Evolutionary conservation across 2,888 invertebrate species (phyloP), one percentile per base, ranked within the genome.

Genomic region (Lasioglossum zephyrum): DNA sequence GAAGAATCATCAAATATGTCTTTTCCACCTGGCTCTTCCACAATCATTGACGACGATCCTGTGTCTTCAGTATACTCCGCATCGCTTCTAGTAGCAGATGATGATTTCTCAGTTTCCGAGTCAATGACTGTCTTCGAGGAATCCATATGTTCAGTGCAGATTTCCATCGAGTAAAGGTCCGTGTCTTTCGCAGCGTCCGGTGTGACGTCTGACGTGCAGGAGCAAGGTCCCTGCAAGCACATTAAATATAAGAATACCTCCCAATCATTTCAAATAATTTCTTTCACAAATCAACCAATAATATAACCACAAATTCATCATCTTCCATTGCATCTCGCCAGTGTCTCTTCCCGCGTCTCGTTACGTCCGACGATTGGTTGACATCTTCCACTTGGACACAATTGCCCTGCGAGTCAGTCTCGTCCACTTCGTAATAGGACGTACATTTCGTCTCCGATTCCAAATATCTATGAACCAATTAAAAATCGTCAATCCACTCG

Each of bases 341-440:
- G 36, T 88, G 77, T 2, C 75, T 79, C 26, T 69, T n/a, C 79
- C 82, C 66, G 73, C 41, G 77, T 83, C 81, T 81, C 91, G 4
- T 63, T 13, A 77, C 79, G 82, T 81, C 88, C n/a, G 88, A 88
- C 79, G 85, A 75, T 77, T 75, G 66, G 41, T 89, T 88, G 73
- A 88, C 74, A 57, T 77, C 66, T 6, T 91, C 83, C 44, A 74
- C 77, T 78, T 77, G 66, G 69, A 80, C 79, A 49, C 36, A 77
- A 75, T 41, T 78, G 0, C 75, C 49, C n/a, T 77, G 78, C 11
- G 77, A 82, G 73, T 79, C 79, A 8, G 85, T 92, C 79, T 94
- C 94, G 41, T 94, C 88, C 2, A 93, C 85, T 87, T 93, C 93
- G n/a, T 86, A 91, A 75, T 94, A 94, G 60, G 82, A 89, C 0